Evolutionary conservation across 1,140 invertebrate species (phyloP).

Genomic region (Aphelinus atriplicis): DNA sequence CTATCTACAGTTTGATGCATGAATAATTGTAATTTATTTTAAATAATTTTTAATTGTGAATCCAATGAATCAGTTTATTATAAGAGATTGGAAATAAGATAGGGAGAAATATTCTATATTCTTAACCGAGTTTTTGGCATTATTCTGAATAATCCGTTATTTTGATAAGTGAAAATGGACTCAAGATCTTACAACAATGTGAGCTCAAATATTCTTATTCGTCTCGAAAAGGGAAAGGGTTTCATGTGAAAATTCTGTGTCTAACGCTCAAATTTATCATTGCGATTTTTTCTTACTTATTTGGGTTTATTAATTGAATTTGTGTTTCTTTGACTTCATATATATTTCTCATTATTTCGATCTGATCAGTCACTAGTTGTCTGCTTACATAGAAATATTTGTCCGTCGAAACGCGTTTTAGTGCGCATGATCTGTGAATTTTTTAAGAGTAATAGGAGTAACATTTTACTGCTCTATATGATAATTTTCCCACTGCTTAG

Average conservation of each 20-base stretch:
- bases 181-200: constrained; percentile 18
- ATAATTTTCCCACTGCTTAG: constrained; percentile 31
- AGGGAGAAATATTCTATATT: too few relatives aligned
- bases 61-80: too few relatives aligned
- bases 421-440: constrained; percentile 62
- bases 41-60: too few relatives aligned
- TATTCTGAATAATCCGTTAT: not conserved
- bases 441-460: constrained; percentile 15
- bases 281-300: constrained; percentile 39
- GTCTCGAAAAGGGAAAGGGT: constrained; percentile 31
- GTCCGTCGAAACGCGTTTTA: constrained; percentile 45
- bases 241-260: constrained; percentile 12
- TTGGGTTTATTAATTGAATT: constrained; percentile 12
- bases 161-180: not conserved
- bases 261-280: constrained; percentile 42
- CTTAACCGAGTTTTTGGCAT: too few relatives aligned
- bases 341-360: constrained; percentile 43
- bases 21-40: too few relatives aligned
- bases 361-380: constrained; percentile 48
- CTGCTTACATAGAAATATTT: constrained; percentile 57
- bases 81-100: too few relatives aligned
- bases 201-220: not conserved
- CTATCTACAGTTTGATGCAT: too few relatives aligned
- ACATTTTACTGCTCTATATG: constrained; percentile 29
- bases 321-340: constrained; percentile 29